Evolutionary conservation across 2,113 vertebrate species (phyloP), one percentile per base, ranked within the genome.

Genomic region (Paracanthobrama guichenoti): DNA sequence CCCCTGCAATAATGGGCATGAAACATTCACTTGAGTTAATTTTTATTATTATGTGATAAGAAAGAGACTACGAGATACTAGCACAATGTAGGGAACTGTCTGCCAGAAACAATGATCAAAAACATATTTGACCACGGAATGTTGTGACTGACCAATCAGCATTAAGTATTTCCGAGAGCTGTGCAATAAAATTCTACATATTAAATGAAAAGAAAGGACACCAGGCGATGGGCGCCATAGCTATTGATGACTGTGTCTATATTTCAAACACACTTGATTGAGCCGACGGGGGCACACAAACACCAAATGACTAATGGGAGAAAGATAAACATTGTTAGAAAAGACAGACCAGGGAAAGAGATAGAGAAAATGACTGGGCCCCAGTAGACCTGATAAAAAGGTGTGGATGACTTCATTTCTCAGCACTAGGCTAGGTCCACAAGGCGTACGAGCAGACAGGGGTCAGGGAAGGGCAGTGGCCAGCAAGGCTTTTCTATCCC

Each of bases 371-470:
- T 67, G 83, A 82, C 85, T 39, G 71, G 26, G 60, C 81, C 81
- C 81, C 62, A 14, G 50, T 28, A 62, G 82, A 74, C 44, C 88
- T 86, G 86, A 89, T 89, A 89, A 89, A 89, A 81, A 55, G 2
- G 59, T 42, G 73, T 77, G 79, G 48, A 83, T 88, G 86, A 88
- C 80, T 81, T 88, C 86, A 89, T 75, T 87, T 87, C 86, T 86
- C 78, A 72, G 73, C 83, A 78, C 35, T n/a, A n/a, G n/a, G n/a
- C n/a, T 75, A 69, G 46, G 83, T 55, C 62, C 81, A 69, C 59
- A 50, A 60, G 72, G 79, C 18, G 14, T 35, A 18, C 0, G 31
- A 13, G 57, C 13, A 84, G 75, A 83, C 69, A 62, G 39, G 59
- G 62, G 67, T 71, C 16, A 78, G 50, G 26, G 46, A 84, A 73